Evolutionary conservation across 37 sponge, comb jelly and placozoan species (phyloP).

Genomic region (Ianthella basta): DNA sequence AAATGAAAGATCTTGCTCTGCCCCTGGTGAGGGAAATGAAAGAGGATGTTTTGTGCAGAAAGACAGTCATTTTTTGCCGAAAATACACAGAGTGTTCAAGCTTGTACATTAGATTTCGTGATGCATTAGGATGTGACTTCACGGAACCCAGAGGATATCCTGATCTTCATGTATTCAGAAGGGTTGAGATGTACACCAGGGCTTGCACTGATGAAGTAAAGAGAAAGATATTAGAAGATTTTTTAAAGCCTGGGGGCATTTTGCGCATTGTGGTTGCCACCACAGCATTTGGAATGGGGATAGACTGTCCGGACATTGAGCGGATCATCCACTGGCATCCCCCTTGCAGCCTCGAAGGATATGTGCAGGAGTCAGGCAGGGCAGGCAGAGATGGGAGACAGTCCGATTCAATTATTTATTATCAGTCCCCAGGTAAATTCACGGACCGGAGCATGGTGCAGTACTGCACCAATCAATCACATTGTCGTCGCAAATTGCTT

Average conservation of each 20-base stretch:
- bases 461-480: neutral
- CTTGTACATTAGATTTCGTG: neutral
- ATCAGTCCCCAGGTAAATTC: neutral
- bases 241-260: neutral
- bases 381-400: slow-evolving; percentile 5
- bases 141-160: neutral
- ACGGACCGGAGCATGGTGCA: neutral
- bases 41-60: neutral
- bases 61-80: slow-evolving; percentile 4
- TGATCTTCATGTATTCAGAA: neutral
- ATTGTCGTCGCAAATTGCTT: neutral
- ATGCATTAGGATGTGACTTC: neutral
- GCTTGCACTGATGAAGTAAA: slow-evolving; percentile 5
- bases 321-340: neutral
- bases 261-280: neutral
- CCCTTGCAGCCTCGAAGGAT: neutral
- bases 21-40: neutral
- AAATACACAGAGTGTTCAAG: neutral
- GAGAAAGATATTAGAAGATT: neutral
- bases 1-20: slow-evolving; percentile 22
- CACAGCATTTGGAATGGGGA: slow-evolving; percentile 6
- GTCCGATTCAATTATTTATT: neutral
- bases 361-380: slow-evolving; percentile 7
- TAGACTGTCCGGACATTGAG: slow-evolving; percentile 3
- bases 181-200: slow-evolving; percentile 4